Evolutionary conservation across 2,888 invertebrate species (phyloP), one percentile per base, ranked within the genome.

Genomic region (Rambutsinella grinnellia): DNA sequence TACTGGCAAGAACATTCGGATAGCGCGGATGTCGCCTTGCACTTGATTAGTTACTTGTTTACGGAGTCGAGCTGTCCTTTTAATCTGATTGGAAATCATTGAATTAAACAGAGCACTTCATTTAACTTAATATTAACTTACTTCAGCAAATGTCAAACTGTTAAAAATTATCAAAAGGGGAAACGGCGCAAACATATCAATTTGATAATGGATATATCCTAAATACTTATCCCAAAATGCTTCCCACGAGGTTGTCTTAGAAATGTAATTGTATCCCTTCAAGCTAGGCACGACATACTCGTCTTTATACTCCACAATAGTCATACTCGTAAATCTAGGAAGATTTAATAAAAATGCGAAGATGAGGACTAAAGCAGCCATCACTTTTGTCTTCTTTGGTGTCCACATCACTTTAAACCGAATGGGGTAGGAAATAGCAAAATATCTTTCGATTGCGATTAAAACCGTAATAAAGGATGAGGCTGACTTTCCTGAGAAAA

Each of bases 1-100:
- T n/a, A 63, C 71, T 2, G 71, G 71, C 13, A 63, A 3, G 27
- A 71, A 71, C 63, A 71, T 71, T 36, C 19, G 19, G 0, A n/a
- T 28, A 0, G 63, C 71, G 2, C 24, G 47, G 23, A 63, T 57
- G 8, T 57, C 44, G 23, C 13, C 26, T 0, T 56, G 54, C 27
- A 44, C 28, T 21, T 63, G 53, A 3, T 57, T n/a, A n/a, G n/a
- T n/a, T n/a, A n/a, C n/a, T n/a, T n/a, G n/a, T n/a, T n/a, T n/a
- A n/a, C n/a, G n/a, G n/a, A n/a, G n/a, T n/a, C n/a, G n/a, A n/a
- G n/a, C n/a, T n/a, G n/a, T n/a, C n/a, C n/a, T n/a, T n/a, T n/a
- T n/a, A n/a, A n/a, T n/a, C n/a, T n/a, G n/a, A 23, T 3, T 56
- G 36, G 36, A 36, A 36, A 36, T 36, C 6, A 8, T 36, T 36